These are phyloP conservation scores for Panthera leo DNA, from an alignment of 2,113 vertebrate species.

Conservation along the genomic window DNA sequence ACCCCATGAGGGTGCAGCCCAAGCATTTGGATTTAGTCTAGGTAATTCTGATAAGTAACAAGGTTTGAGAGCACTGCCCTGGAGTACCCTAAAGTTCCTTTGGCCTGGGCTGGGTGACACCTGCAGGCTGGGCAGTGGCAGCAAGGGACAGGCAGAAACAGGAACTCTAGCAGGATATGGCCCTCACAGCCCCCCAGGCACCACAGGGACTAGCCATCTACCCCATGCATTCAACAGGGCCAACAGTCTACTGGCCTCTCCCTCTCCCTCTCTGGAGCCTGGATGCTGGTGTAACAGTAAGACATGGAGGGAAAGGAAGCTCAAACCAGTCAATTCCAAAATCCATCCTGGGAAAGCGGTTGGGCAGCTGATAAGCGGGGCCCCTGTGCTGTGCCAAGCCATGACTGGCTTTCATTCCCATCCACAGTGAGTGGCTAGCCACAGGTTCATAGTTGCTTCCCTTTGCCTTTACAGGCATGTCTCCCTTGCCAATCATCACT, in stretches of 20 bases:
- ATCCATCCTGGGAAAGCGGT: background rate
- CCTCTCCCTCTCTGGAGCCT: background rate
- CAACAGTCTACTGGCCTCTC: background rate
- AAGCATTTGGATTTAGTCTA: background rate
- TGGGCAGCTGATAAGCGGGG: accelerated
- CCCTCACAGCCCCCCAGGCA: accelerated
- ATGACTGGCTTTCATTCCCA: accelerated
- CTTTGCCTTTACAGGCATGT: background rate
- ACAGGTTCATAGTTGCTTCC: accelerated
- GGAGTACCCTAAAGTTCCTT: background rate
- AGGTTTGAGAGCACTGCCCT: background rate
- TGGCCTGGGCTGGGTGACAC: background rate
- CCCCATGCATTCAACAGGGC: accelerated
- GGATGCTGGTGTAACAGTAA: background rate
- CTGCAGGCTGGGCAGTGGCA: background rate
- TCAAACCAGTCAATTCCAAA: background rate
- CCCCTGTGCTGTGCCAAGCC: accelerated
- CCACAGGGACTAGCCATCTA: accelerated
- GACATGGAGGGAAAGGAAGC: background rate
- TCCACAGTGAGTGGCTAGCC: background rate
- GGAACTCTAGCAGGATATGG: background rate
- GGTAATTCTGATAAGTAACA: background rate
- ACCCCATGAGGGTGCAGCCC: background rate
- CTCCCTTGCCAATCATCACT: background rate
- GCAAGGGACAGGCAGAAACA: background rate